Percentiles rank a stretch among this genome's conserved stretches.
phyloP scores from a whole-genome alignment of 2,888 invertebrate genomes.

The Zygogramma bicolorata region DNA sequence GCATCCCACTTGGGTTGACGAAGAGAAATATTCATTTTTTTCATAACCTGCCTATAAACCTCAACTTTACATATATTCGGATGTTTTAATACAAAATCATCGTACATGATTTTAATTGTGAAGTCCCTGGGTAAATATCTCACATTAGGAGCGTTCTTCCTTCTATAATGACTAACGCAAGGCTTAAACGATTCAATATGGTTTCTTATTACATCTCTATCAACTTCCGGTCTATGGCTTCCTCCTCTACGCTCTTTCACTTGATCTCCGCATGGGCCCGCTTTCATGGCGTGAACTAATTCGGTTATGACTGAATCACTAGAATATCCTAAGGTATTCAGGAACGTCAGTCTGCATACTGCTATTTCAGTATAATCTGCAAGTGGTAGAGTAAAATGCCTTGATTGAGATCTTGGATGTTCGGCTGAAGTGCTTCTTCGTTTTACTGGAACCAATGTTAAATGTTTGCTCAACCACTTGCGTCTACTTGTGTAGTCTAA shows the following conservation, averaged over 20 bases:
- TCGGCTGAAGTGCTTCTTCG: not conserved
- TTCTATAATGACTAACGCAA: slow-evolving; percentile 14
- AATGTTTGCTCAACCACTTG: not conserved
- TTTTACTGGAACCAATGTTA: not conserved
- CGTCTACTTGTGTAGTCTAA: slow-evolving; percentile 6
- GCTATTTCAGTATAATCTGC: not conserved
- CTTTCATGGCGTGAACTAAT: not conserved
- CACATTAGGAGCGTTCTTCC: slow-evolving; percentile 25
- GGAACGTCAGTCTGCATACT: not conserved
- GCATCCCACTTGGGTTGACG: slow-evolving; percentile 10
- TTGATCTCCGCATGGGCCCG: not conserved
- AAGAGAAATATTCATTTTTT: not conserved
- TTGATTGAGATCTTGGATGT: not conserved
- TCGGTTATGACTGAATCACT: slow-evolving; percentile 1
- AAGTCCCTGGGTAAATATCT: slow-evolving; percentile 22
- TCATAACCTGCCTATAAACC: not conserved
- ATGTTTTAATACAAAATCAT: slow-evolving; percentile 10
- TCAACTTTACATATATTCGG: not conserved
- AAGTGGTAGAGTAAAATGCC: slow-evolving; percentile 1
- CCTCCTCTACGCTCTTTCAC: slow-evolving; percentile 8
- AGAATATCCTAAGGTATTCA: not conserved
- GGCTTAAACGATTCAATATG: slow-evolving; percentile 13
- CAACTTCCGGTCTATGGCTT: not conserved
- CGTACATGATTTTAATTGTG: slow-evolving; percentile 7
- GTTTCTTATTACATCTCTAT: slow-evolving; percentile 22